A percentile compares a stretch with the other conserved stretches of the same genome.
Evolutionary conservation across 2,113 vertebrate genomes (phyloP).

Genomic region (Periophthalmodon schlosseri): DNA sequence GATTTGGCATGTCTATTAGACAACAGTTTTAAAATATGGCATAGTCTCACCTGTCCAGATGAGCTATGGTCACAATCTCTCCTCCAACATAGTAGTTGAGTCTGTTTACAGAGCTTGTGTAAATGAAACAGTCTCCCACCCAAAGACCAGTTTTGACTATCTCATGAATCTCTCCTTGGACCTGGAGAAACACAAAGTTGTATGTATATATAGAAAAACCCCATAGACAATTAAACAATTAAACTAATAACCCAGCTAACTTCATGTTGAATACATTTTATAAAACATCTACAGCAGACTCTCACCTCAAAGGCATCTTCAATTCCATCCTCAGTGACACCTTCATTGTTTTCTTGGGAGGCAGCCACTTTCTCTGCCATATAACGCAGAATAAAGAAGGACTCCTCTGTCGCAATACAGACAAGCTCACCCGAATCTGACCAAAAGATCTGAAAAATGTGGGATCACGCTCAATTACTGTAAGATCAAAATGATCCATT

Average conservation of each 20-base stretch:
- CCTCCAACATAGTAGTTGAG: conserved; percentile 98
- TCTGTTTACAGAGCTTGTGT: conserved; percentile 98
- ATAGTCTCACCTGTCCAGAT: conserved; percentile 89
- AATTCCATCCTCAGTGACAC: conserved; percentile 96
- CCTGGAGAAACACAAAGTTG: conserved; percentile 71
- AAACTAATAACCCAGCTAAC: neutral
- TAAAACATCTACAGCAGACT: conserved; percentile 1
- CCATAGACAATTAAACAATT: neutral
- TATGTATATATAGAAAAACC: neutral
- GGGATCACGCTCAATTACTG: neutral
- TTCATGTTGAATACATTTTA: no score
- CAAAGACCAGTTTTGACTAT: conserved; percentile 97
- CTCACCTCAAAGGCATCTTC: conserved; percentile 96
- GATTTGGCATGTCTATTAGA: neutral
- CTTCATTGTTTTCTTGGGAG: conserved; percentile 95
- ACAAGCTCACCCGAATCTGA: conserved; percentile 98
- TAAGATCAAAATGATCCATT: neutral
- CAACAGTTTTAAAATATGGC: neutral
- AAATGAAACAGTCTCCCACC: conserved; percentile 99
- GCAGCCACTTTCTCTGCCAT: conserved; percentile 92
- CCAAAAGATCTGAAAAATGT: conserved; percentile 91
- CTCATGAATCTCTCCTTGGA: conserved; percentile 98
- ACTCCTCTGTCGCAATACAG: conserved; percentile 97
- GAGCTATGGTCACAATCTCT: conserved; percentile 98
- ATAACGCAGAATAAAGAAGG: conserved; percentile 97